Evolutionary conservation across 1,140 invertebrate species (phyloP).

Genomic region (Lepidurus packardi): DNA sequence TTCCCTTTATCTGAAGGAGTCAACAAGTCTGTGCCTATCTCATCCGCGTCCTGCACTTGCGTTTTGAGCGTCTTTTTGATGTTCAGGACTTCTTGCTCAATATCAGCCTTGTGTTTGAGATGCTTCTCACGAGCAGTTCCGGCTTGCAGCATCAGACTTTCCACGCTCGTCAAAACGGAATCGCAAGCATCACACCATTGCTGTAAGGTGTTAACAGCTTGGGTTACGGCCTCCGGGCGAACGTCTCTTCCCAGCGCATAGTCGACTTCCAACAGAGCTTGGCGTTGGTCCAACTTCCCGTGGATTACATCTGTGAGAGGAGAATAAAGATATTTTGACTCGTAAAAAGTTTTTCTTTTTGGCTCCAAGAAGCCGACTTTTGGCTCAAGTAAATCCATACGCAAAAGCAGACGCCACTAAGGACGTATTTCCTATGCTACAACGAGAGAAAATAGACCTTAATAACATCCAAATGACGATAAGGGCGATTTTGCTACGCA

Average conservation of each 20-base stretch:
- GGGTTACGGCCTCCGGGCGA: slow-evolving; percentile 65
- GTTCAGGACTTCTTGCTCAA: slow-evolving; percentile 77
- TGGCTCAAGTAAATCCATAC: too few relatives aligned
- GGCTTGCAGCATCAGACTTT: slow-evolving; percentile 78
- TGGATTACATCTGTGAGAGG: slow-evolving; percentile 75
- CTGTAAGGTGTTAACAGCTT: slow-evolving; percentile 71
- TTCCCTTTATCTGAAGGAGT: slow-evolving; percentile 46
- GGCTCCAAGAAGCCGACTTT: background rate
- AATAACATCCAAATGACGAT: too few relatives aligned
- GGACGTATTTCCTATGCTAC: too few relatives aligned
- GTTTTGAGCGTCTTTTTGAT: slow-evolving; percentile 76
- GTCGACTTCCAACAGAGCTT: slow-evolving; percentile 85
- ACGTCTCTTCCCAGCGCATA: slow-evolving; percentile 91
- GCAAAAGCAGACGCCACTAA: too few relatives aligned
- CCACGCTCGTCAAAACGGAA: slow-evolving; percentile 76
- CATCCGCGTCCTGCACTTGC: slow-evolving; percentile 55
- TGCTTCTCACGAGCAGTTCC: slow-evolving; percentile 77
- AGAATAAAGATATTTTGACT: background rate
- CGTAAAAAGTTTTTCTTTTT: background rate
- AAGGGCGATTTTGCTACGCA: too few relatives aligned
- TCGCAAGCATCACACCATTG: slow-evolving; percentile 90
- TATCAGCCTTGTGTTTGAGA: slow-evolving; percentile 69
- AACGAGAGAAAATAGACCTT: too few relatives aligned
- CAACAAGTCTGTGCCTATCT: slow-evolving; percentile 51
- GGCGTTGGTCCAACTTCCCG: slow-evolving; percentile 93